A percentile compares a stretch with the other conserved stretches of the same genome.
Conservation (phyloP, 2,797 vertebrate genomes). For the Micrastur ruficollis region DNA sequence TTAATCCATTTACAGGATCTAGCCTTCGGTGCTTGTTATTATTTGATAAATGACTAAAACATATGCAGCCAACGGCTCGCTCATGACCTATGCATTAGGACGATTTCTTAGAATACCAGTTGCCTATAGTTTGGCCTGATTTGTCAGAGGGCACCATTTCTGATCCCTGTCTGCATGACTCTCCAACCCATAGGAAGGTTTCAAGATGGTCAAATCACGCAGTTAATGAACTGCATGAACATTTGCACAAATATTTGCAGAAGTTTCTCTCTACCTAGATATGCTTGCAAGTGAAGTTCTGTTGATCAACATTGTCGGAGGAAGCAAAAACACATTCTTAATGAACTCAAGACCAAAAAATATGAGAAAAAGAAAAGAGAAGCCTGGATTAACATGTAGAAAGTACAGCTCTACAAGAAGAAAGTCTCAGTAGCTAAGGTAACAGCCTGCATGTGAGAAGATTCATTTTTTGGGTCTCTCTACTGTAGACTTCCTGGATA, state of each 20-base stretch:
- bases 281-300: background rate
- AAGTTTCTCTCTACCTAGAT: background rate
- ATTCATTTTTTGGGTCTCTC: background rate
- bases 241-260: background rate
- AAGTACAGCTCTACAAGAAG: background rate
- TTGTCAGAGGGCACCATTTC: background rate
- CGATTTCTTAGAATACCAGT: background rate
- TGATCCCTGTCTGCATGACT: background rate
- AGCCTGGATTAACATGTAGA: background rate
- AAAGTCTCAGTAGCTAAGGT: background rate
- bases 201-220: background rate
- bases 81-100: conserved; percentile 16
- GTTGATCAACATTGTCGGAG: background rate
- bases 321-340: background rate
- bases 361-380: background rate
- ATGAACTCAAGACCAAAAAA: background rate
- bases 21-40: background rate
- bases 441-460: background rate
- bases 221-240: background rate
- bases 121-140: background rate
- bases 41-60: conserved; percentile 8
- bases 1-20: background rate
- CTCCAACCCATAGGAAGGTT: background rate
- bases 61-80: background rate
- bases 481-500: background rate